Evolutionary conservation across 2,113 vertebrate species (phyloP), one percentile per base, ranked within the genome.

Genomic region (Dipodomys ordii): DNA sequence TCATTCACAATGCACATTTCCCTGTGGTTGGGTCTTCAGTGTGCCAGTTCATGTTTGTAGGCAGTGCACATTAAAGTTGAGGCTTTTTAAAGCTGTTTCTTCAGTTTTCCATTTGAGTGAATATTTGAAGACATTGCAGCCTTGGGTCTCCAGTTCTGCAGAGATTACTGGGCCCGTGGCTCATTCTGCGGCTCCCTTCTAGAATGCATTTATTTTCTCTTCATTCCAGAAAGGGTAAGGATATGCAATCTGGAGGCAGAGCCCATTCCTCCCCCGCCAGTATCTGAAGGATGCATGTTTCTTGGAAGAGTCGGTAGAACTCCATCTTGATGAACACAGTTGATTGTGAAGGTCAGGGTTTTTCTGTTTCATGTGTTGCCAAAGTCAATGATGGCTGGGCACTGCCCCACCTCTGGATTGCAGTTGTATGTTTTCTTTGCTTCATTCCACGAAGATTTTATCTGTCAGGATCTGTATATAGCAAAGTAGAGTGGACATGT

Each of bases 331-430:
- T 57, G 76, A 92, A 85, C n/a, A 49, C n/a, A 72, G 2, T 32
- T 79, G 35, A 44, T 68, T 91, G 89, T 80, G 72, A 77, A 83
- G 83, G 83, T 76, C 62, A 64, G 80, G 73, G 5, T 3, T 67
- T 94, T 94, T 30, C 71, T 83, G 83, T 87, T 94, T 83, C 53
- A 62, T 16, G 32, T 83, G 95, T 95, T 93, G 85, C 49, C 68
- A 74, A 13, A 19, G 72, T 93, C 89, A 73, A 71, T 57, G 90
- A 2, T 44, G 28, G 64, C 35, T 82, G 93, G 64, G 88, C 53
- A 71, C 28, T 30, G 19, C 4, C n/a, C 69, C n/a, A 19, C 49
- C 19, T 35, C 23, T 11, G 86, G 49, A 72, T 53, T 91, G 81
- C 1, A 77, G 30, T 2, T 87, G 78, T 73, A 6, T 6, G 3